phyloP scores from a whole-genome alignment of 2,797 vertebrate genomes.

The Adrianichthys oophorus region DNA sequence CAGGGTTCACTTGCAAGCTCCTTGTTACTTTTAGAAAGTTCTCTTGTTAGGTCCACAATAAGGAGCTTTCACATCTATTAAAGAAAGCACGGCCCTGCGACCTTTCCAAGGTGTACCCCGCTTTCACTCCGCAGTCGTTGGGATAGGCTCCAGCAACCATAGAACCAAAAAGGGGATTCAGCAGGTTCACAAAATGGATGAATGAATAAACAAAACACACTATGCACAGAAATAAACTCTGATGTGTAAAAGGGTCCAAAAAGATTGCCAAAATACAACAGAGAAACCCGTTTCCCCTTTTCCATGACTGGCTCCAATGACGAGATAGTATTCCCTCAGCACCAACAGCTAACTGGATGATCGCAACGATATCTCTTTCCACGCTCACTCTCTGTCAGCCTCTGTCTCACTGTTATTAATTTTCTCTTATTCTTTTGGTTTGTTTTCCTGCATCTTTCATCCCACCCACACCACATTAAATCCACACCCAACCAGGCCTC shows the following conservation, averaged over 20 bases:
- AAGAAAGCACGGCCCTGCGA: too few relatives aligned
- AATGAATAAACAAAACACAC: too few relatives aligned
- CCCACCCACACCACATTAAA: slow-evolving; percentile 1
- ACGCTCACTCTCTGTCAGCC: slow-evolving; percentile 49
- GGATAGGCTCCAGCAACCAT: too few relatives aligned
- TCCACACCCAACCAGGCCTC: slow-evolving; percentile 24
- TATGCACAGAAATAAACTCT: too few relatives aligned
- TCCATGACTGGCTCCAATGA: slow-evolving; percentile 72
- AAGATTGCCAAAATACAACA: slow-evolving; percentile 76
- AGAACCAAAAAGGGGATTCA: too few relatives aligned
- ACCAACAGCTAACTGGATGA: slow-evolving; percentile 76
- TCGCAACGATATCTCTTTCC: slow-evolving; percentile 68
- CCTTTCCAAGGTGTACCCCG: too few relatives aligned
- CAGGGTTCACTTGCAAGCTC: too few relatives aligned
- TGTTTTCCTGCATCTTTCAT: slow-evolving; percentile 6
- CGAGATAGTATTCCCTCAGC: slow-evolving; percentile 81
- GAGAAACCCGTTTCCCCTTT: slow-evolving; percentile 76
- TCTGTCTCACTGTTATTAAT: slow-evolving; percentile 42
- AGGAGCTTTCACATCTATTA: too few relatives aligned
- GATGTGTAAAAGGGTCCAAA: slow-evolving; percentile 41
- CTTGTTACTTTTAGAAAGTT: too few relatives aligned
- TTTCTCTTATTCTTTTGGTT: slow-evolving; percentile 4
- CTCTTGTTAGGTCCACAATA: too few relatives aligned
- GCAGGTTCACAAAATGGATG: too few relatives aligned
- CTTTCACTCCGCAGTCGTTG: too few relatives aligned